phyloP scores from a whole-genome alignment of 1,140 invertebrate genomes.

The Aradophagus sp. region DNA sequence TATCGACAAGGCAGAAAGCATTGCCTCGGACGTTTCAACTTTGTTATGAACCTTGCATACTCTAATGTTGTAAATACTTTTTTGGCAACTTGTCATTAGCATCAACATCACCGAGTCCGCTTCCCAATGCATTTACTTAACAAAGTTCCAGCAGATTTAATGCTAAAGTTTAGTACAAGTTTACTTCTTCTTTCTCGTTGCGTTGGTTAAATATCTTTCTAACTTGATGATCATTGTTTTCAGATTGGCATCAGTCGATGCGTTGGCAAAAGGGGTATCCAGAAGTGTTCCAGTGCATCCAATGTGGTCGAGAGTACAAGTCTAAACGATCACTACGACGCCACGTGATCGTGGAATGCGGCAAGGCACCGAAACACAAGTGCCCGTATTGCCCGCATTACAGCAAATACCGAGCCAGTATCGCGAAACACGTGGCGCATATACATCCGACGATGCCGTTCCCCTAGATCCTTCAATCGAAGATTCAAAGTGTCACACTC shows the following conservation, averaged over 20 bases:
- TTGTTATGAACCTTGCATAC: slow-evolving; percentile 5
- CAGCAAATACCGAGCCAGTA: slow-evolving; percentile 78
- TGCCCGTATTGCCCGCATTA: slow-evolving; percentile 75
- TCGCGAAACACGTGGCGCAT: slow-evolving; percentile 65
- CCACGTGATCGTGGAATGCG: slow-evolving; percentile 80
- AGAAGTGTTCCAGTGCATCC: slow-evolving; percentile 78
- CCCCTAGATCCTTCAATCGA: slow-evolving; percentile 12
- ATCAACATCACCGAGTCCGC: slow-evolving; percentile 23
- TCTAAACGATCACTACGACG: slow-evolving; percentile 75
- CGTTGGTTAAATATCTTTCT: background rate
- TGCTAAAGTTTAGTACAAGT: slow-evolving; percentile 12
- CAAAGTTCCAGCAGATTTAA: slow-evolving; percentile 33
- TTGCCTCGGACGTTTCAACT: no score
- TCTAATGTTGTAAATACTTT: slow-evolving; percentile 10
- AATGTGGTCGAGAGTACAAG: slow-evolving; percentile 78
- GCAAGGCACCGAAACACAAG: slow-evolving; percentile 75
- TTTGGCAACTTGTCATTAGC: no score
- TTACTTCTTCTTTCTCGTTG: no score
- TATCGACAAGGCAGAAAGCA: no score
- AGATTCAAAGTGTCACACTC: no score
- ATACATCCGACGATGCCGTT: slow-evolving; percentile 61
- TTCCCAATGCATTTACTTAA: slow-evolving; percentile 32
- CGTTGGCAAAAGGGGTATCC: slow-evolving; percentile 20
- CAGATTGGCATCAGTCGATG: slow-evolving; percentile 29
- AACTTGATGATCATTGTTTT: slow-evolving; percentile 34